Base-by-base conservation (phyloP, 2,888 invertebrate species). In the Meta bourneti region DNA sequence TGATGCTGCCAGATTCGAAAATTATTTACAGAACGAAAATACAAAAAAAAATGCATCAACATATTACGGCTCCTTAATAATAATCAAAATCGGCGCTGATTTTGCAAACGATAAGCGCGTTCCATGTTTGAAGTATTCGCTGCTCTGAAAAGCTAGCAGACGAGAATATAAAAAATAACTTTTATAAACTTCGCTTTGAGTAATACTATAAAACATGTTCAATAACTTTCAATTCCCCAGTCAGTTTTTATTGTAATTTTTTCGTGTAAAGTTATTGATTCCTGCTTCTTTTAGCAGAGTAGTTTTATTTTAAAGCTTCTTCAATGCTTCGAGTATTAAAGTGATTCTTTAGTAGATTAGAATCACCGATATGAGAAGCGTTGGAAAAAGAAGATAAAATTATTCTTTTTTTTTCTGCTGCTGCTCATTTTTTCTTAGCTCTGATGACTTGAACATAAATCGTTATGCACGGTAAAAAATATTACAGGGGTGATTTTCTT, bases 141-240 rank as follows among this genome's bases (percentile, higher is more conserved):
- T 79, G 52, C 34, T 34, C 34, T 34, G n/a, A 78, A n/a, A 6
- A 72, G 7, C 52, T 9, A 51, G 6, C n/a, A 16, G n/a, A 34
- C n/a, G 48, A 34, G 34, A 34, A 34, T 34, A 4, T 34, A 34
- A 54, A 54, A 74, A 74, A 74, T 16, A 72, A 13, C 13, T 69
- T 81, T 81, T 81, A 69, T 49, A 69, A 69, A 81, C 61, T 81
- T 81, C 61, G 7, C 61, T 51, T 77, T 78, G 61, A 13, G 51
- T 78, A 85, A 85, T 78, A 34, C 77, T 77, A 49, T 77, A 61
- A 77, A 85, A 85, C 85, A 77, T 70, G 77, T 69, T 75, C 85
- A 85, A 85, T 85, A 85, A 85, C 85, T 85, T 75, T 61, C 77
- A 77, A 85, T 85, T 85, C 85, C 51, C 85, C 0, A 20, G 83